These are phyloP conservation scores for Perizoma affinitatum DNA, from an alignment of 2,888 invertebrate genomes.

Conservation along the genomic window DNA sequence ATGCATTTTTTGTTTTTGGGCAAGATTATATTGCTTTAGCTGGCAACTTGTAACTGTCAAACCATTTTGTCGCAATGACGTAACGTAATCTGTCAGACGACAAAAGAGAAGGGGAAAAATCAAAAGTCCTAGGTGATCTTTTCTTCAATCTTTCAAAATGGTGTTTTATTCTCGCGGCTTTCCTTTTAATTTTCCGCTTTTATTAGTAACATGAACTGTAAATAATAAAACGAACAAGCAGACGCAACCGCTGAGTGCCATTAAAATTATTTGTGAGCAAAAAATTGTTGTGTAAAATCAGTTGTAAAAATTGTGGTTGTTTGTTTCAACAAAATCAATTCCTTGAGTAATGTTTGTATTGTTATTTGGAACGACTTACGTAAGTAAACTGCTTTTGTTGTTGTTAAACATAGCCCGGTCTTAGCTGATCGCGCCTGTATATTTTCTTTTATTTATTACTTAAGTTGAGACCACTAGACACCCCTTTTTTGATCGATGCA, in stretches of 20 bases:
- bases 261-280: constrained; percentile 52
- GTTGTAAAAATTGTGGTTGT: constrained; percentile 35
- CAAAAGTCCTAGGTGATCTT: constrained; percentile 70
- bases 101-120: constrained; percentile 51
- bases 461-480: neutral
- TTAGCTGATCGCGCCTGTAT: constrained; percentile 20
- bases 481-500: constrained; percentile 9
- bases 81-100: constrained; percentile 65
- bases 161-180: constrained; percentile 76
- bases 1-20: neutral
- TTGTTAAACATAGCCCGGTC: constrained; percentile 56
- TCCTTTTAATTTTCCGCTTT: constrained; percentile 68
- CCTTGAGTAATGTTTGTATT: constrained; percentile 71
- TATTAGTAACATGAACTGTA: constrained; percentile 65
- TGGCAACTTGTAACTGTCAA: constrained; percentile 57
- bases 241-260: constrained; percentile 40
- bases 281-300: constrained; percentile 38
- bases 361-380: constrained; percentile 76
- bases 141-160: constrained; percentile 80
- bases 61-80: constrained; percentile 50
- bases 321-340: constrained; percentile 61
- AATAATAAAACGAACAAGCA: constrained; percentile 51
- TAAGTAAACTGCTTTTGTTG: constrained; percentile 71
- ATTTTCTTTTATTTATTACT: constrained; percentile 5
- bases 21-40: constrained; percentile 2